Evolutionary conservation across 2,888 invertebrate genomes (phyloP).

Genomic region (Cenopis cana): DNA sequence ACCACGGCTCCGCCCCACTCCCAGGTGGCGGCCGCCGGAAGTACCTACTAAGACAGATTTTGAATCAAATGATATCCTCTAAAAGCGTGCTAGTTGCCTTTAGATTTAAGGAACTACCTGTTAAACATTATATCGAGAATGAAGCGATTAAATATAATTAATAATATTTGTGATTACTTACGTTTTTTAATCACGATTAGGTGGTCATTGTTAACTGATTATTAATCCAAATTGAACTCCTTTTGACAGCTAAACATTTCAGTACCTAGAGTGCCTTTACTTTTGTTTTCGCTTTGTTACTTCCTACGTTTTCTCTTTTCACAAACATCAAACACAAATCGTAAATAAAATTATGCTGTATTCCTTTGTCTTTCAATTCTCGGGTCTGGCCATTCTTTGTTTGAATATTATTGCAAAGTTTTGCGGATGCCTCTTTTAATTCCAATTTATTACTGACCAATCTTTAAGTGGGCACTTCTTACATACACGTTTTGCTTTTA

Average conservation of each 20-base stretch:
- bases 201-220: constrained; percentile 16
- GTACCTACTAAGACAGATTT: too few relatives aligned
- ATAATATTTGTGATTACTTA: too few relatives aligned
- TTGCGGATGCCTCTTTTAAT: constrained; percentile 41
- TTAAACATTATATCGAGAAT: too few relatives aligned
- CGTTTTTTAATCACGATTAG: constrained; percentile 11
- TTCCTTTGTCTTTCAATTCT: constrained; percentile 46
- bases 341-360: constrained; percentile 37
- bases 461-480: constrained; percentile 34
- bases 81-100: too few relatives aligned
- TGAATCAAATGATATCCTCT: too few relatives aligned
- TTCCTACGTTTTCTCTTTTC: constrained; percentile 79
- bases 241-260: constrained; percentile 34
- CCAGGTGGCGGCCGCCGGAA: too few relatives aligned
- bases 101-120: too few relatives aligned
- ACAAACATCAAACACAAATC: constrained; percentile 78
- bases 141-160: too few relatives aligned
- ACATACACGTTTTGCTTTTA: constrained; percentile 26
- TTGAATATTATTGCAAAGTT: constrained; percentile 47
- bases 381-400: constrained; percentile 59
- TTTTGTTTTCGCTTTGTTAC: constrained; percentile 48
- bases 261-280: constrained; percentile 50
- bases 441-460: constrained; percentile 23
- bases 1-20: too few relatives aligned
- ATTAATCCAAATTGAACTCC: constrained; percentile 21